These are phyloP conservation scores for Himalopsyche kuldschensis DNA, from an alignment of 2,888 invertebrate species.

Conservation along the genomic window DNA sequence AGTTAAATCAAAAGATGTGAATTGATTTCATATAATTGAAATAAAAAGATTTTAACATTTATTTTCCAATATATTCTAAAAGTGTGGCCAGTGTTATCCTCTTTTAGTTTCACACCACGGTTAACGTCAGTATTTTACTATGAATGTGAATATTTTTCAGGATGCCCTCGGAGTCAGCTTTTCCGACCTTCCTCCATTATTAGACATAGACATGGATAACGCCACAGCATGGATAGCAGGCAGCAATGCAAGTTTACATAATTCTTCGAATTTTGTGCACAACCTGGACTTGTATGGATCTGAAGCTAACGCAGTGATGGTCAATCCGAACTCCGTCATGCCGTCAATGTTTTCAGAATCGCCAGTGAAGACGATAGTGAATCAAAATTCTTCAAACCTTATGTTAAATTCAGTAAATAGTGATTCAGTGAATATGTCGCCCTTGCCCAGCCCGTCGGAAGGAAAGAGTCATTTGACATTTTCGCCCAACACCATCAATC, in stretches of 20 bases:
- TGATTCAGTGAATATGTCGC: slow-evolving; percentile 45
- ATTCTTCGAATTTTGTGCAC: slow-evolving; percentile 66
- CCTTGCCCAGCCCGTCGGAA: slow-evolving; percentile 65
- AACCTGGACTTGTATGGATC: slow-evolving; percentile 69
- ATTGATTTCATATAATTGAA: too few relatives aligned
- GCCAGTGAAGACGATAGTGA: slow-evolving; percentile 50
- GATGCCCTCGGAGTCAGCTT: slow-evolving; percentile 65
- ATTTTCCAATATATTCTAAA: background rate
- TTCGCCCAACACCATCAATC: slow-evolving; percentile 70
- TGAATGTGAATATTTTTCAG: slow-evolving; percentile 45
- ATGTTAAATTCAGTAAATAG: slow-evolving; percentile 53
- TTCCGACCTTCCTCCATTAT: slow-evolving; percentile 63
- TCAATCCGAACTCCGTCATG: slow-evolving; percentile 90
- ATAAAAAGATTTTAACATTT: too few relatives aligned
- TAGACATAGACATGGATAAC: slow-evolving; percentile 69
- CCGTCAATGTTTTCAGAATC: slow-evolving; percentile 69
- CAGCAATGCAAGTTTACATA: slow-evolving; percentile 56
- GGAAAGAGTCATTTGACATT: slow-evolving; percentile 73
- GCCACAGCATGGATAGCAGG: slow-evolving; percentile 46
- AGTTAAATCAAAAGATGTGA: too few relatives aligned
- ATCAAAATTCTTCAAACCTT: slow-evolving; percentile 56
- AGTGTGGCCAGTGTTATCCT: background rate
- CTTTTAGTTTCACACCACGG: background rate
- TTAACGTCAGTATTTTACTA: too few relatives aligned
- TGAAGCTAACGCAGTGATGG: slow-evolving; percentile 78